A percentile compares a stretch with the other conserved stretches of the same genome.
Conservation (phyloP, 2,113 vertebrate genomes). For the Dicrurus megarhynchus region DNA sequence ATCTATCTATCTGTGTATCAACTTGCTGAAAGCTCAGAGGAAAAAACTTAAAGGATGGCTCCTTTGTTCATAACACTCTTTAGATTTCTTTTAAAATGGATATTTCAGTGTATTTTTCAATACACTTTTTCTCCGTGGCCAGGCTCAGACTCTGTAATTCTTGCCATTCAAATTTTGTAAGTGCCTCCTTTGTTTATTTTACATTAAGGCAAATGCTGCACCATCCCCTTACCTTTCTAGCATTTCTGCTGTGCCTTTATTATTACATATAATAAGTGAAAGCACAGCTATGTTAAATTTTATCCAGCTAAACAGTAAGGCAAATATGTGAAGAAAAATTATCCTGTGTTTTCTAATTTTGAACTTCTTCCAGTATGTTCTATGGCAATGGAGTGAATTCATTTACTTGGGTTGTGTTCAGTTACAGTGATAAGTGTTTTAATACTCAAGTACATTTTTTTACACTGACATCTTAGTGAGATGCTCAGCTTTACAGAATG, state of each 20-base stretch:
- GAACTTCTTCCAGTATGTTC: constrained; percentile 31
- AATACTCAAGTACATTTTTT: constrained; percentile 3
- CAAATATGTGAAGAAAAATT: background rate
- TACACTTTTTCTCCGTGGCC: background rate
- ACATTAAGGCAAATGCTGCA: background rate
- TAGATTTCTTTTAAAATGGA: background rate
- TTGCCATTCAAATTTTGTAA: constrained; percentile 36
- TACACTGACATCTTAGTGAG: constrained; percentile 4
- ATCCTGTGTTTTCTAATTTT: constrained; percentile 29
- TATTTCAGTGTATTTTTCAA: background rate
- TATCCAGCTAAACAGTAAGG: background rate
- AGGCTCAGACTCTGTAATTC: background rate
- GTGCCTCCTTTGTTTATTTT: constrained; percentile 39
- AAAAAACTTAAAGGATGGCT: background rate
- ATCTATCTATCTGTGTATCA: background rate
- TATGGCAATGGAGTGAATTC: constrained; percentile 43
- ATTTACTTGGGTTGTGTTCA: constrained; percentile 1
- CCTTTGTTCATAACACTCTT: background rate
- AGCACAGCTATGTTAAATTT: background rate
- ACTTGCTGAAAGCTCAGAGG: background rate
- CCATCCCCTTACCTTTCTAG: background rate
- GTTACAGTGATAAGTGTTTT: constrained; percentile 35
- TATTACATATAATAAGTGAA: background rate
- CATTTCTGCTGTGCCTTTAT: background rate
- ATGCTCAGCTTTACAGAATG: constrained; percentile 5